Conservation (phyloP, 2,888 invertebrate species). For the Amphipyra berbera region DNA sequence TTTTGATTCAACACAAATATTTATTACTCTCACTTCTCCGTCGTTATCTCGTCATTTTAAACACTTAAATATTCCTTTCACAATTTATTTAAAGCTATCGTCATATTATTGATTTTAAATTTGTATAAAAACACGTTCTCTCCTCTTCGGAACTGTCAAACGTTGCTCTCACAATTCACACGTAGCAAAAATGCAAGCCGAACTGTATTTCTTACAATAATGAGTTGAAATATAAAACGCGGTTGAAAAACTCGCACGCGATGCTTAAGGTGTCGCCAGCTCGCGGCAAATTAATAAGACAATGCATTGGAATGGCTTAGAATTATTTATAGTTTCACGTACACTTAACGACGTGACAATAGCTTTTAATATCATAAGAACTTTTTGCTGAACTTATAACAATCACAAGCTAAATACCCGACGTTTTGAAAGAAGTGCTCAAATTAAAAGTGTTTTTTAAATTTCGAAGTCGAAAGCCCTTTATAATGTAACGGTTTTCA, state of each 20-base stretch:
- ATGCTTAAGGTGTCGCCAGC: constrained; percentile 63
- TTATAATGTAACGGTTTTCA: constrained; percentile 30
- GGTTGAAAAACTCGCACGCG: constrained; percentile 64
- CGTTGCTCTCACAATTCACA: constrained; percentile 60
- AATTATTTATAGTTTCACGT: constrained; percentile 47
- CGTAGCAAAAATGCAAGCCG: constrained; percentile 51
- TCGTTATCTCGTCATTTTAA: constrained; percentile 17
- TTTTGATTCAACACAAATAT: constrained; percentile 21
- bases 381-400: constrained; percentile 36
- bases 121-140: constrained; percentile 44
- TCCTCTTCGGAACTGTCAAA: constrained; percentile 54
- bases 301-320: constrained; percentile 45
- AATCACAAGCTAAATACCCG: constrained; percentile 14
- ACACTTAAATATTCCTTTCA: constrained; percentile 17
- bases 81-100: constrained; percentile 27
- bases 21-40: constrained; percentile 24
- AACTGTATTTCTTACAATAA: constrained; percentile 56
- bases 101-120: constrained; percentile 25
- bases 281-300: constrained; percentile 55
- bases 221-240: constrained; percentile 65
- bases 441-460: constrained; percentile 31
- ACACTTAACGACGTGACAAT: constrained; percentile 35
- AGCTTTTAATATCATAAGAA: constrained; percentile 29
- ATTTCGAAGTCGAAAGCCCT: constrained; percentile 28
- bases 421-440: constrained; percentile 25